Percentiles rank a stretch among this genome's conserved stretches.
These are phyloP conservation scores for Cephus spinipes DNA, from an alignment of 2,888 invertebrate genomes.

Conservation along the genomic window DNA sequence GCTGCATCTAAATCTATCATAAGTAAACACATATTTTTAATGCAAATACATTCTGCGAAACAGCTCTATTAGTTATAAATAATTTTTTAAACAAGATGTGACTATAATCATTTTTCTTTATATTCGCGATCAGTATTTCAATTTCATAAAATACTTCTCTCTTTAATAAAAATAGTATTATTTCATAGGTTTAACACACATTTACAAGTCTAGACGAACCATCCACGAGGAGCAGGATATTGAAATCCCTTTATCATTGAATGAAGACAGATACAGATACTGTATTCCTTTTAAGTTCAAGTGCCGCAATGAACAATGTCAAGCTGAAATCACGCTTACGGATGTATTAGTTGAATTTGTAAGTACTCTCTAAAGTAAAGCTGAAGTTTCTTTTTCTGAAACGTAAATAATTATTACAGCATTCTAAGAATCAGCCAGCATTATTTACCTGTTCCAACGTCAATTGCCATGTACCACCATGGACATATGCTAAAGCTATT, in stretches of 20 bases:
- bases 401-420: constrained; percentile 60
- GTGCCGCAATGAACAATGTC: constrained; percentile 67
- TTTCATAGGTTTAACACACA: constrained; percentile 41
- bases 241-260: constrained; percentile 56
- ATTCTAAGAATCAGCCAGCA: constrained; percentile 62
- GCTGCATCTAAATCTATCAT: too few species aligned
- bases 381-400: constrained; percentile 30
- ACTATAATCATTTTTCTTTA: background rate
- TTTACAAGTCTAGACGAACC: constrained; percentile 53
- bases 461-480: constrained; percentile 76
- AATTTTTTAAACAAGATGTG: background rate
- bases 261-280: constrained; percentile 70
- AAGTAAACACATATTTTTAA: too few species aligned
- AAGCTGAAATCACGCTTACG: constrained; percentile 67
- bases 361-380: constrained; percentile 35
- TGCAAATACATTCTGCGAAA: too few species aligned
- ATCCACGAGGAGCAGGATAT: constrained; percentile 42
- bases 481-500: constrained; percentile 76
- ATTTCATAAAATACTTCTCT: too few species aligned
- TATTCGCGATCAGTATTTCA: background rate
- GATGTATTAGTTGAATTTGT: constrained; percentile 60
- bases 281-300: constrained; percentile 77
- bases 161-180: background rate
- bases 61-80: background rate
- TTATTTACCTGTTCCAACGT: constrained; percentile 80